phyloP scores from a whole-genome alignment of 1,140 invertebrate species.

The Drosophila prosaltans region DNA sequence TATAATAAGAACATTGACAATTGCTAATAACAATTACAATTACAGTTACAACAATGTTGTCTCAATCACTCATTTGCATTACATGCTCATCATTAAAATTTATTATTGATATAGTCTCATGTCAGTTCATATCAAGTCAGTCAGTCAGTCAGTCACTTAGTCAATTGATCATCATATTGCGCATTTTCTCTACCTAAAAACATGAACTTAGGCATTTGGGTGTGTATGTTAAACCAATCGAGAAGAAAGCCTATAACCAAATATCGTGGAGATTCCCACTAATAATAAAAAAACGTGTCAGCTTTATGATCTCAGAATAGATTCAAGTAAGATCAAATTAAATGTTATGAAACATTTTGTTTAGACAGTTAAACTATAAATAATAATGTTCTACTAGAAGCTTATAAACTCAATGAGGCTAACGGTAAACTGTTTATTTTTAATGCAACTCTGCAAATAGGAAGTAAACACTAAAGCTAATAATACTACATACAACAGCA shows the following conservation, averaged over 20 bases:
- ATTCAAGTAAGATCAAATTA: background rate
- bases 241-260: constrained; percentile 19
- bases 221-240: constrained; percentile 2
- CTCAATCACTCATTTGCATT: constrained; percentile 57
- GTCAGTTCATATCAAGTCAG: constrained; percentile 5
- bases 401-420: background rate
- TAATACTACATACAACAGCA: no score
- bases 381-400: background rate
- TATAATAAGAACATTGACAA: constrained; percentile 55
- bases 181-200: constrained; percentile 39
- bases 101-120: constrained; percentile 12
- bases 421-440: background rate
- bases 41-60: constrained; percentile 34
- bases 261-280: background rate
- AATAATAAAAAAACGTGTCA: constrained; percentile 13
- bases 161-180: constrained; percentile 48
- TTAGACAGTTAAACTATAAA: background rate
- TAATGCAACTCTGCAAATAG: constrained; percentile 1
- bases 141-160: constrained; percentile 29
- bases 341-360: constrained; percentile 3
- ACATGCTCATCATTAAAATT: constrained; percentile 39
- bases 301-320: constrained; percentile 22
- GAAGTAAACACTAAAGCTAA: background rate
- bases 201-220: constrained; percentile 22
- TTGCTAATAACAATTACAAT: constrained; percentile 37